Evolutionary conservation across 2,797 vertebrate genomes (phyloP).

Genomic region (Nyctalus aviator): DNA sequence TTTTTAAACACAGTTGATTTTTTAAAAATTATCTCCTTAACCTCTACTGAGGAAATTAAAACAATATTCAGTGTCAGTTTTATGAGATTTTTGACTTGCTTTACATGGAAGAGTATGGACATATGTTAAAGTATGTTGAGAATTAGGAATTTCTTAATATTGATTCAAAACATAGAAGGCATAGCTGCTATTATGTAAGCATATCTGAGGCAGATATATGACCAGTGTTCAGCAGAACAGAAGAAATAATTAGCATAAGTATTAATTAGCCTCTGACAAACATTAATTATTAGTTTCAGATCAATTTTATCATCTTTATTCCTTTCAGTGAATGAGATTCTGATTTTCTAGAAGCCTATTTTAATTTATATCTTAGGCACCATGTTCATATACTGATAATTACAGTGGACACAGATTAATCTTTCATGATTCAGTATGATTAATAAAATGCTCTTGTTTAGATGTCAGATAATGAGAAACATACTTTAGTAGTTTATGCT

Average conservation of each 20-base stretch:
- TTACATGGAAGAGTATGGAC: neutral
- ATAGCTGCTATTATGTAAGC: neutral
- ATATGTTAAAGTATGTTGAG: neutral
- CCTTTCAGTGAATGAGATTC: constrained; percentile 14
- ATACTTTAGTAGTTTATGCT: neutral
- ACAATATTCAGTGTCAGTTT: neutral
- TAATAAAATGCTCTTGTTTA: constrained; percentile 37
- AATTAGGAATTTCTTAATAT: constrained; percentile 35
- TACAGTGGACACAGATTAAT: neutral
- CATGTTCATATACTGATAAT: neutral
- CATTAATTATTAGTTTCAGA: constrained; percentile 55
- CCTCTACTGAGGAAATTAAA: neutral
- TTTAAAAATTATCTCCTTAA: neutral
- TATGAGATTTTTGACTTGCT: neutral
- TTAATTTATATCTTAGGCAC: constrained; percentile 18
- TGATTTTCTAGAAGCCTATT: constrained; percentile 24
- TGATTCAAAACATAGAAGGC: neutral
- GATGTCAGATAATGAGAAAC: neutral
- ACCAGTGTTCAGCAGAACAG: neutral
- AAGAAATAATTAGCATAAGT: constrained; percentile 8
- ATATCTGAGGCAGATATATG: neutral
- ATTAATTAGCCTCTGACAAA: constrained; percentile 38
- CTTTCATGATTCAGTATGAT: constrained; percentile 44
- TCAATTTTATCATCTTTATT: neutral
- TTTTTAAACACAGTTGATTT: constrained; percentile 6